Evolutionary conservation across 1,140 invertebrate genomes (phyloP), one percentile per base, ranked within the genome.

Genomic region (Subanguina moxae): DNA sequence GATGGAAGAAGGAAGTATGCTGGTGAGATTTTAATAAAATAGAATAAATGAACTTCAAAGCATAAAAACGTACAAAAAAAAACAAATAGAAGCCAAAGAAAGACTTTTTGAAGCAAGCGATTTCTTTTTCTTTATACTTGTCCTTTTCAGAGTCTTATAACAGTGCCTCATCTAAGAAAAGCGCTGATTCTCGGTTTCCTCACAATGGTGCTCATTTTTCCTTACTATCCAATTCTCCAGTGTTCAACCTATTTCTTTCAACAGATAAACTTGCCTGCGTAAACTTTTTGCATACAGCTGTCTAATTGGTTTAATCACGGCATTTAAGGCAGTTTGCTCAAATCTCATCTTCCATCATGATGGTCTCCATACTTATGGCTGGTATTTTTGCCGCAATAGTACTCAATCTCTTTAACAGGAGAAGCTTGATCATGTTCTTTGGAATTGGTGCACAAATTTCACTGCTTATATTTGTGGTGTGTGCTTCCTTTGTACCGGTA

Each of bases 161-260:
- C 23, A 38, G 65, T 68, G 13, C 64, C 65, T 21, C 65, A 80
- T 67, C 71, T 80, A 23, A 70, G 78, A 3, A 46, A 69, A 42
- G 78, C 78, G 3, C 27, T 83, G 38, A 9, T 78, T 21, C 64
- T 80, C 13, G 56, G 74, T 9, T 59, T 80, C 27, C 59, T 71
- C 19, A 71, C 74, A 11, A 46, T 81, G 13, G 32, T 73, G 19
- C 68, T 74, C 0, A 71, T 66, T 25, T 68, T 82, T 43, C 76
- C 78, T 5, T 79, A 82, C 64, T 79, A 82, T 61, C 80, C 78
- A 0, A 82, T 79, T 28, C 75, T 79, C 15, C 80, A 82, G 62
- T 68, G 28, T 48, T 78, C 73, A 15, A 79, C 78, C 25, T 57
- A 64, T 45, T 70, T 79, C 62, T 72, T 82, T n/a, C 48, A 45